Evolutionary conservation across 2,888 invertebrate genomes (phyloP).

Genomic region (Aradus depressus): DNA sequence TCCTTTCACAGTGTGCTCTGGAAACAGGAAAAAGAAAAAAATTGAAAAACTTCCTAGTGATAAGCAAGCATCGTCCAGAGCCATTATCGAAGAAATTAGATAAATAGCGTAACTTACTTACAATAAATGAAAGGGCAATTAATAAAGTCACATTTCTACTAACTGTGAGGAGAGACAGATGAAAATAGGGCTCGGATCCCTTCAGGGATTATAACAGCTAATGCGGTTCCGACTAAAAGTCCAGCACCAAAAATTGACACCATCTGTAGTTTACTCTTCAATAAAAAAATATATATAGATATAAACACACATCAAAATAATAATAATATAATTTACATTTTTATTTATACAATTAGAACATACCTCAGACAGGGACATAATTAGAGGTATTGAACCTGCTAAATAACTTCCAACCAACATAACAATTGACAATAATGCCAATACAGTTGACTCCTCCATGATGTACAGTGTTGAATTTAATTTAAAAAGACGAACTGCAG

Average conservation of each 20-base stretch:
- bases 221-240: constrained; percentile 88
- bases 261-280: constrained; percentile 82
- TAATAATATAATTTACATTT: constrained; percentile 15
- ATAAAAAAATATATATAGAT: constrained; percentile 28
- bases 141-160: constrained; percentile 14
- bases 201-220: constrained; percentile 97
- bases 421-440: constrained; percentile 72
- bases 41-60: constrained; percentile 4
- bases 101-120: background rate
- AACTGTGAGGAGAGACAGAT: constrained; percentile 19
- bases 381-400: constrained; percentile 88
- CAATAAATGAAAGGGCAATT: background rate
- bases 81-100: background rate
- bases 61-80: constrained; percentile 3
- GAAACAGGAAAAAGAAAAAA: background rate
- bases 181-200: constrained; percentile 74
- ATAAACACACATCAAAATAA: constrained; percentile 6
- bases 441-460: constrained; percentile 75
- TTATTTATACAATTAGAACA: background rate
- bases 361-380: constrained; percentile 92
- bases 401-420: constrained; percentile 95
- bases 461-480: no score
- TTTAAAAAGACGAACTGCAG: no score
- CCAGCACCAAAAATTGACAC: constrained; percentile 95
- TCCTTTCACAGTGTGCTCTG: background rate